Conservation (phyloP, 2,888 invertebrate species). For the Didymodactylos carnosus region DNA sequence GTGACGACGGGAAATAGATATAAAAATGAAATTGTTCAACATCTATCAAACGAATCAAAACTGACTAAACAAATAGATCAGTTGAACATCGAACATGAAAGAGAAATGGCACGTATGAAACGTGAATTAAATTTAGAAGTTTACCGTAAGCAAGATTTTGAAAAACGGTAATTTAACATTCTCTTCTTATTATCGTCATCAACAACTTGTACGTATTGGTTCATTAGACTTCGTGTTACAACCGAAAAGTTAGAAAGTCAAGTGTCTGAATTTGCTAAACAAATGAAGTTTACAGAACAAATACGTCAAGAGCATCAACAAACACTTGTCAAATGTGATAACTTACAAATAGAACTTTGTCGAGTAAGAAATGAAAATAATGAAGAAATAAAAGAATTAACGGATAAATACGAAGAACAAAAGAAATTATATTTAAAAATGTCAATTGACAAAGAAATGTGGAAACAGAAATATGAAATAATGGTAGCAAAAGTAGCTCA, state of each 20-base stretch:
- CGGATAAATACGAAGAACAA: background rate
- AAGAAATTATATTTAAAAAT: background rate
- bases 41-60: background rate
- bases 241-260: too few species aligned
- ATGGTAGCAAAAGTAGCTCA: background rate
- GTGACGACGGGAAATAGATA: background rate
- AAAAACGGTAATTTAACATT: too few species aligned
- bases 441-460: too few species aligned
- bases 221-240: too few species aligned
- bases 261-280: too few species aligned
- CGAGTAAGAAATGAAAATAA: background rate
- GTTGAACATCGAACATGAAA: background rate
- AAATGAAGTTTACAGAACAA: too few species aligned
- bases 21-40: background rate
- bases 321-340: background rate
- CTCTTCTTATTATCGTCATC: too few species aligned
- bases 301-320: too few species aligned
- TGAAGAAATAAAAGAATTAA: background rate
- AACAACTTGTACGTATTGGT: too few species aligned
- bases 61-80: too few species aligned
- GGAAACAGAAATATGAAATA: background rate
- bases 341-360: background rate
- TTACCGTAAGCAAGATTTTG: background rate
- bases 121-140: background rate
- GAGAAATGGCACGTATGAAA: background rate